Percentiles rank a stretch among this genome's conserved stretches.
These are phyloP conservation scores for Carassius gibelio DNA, from an alignment of 2,113 vertebrate genomes.

Conservation along the genomic window DNA sequence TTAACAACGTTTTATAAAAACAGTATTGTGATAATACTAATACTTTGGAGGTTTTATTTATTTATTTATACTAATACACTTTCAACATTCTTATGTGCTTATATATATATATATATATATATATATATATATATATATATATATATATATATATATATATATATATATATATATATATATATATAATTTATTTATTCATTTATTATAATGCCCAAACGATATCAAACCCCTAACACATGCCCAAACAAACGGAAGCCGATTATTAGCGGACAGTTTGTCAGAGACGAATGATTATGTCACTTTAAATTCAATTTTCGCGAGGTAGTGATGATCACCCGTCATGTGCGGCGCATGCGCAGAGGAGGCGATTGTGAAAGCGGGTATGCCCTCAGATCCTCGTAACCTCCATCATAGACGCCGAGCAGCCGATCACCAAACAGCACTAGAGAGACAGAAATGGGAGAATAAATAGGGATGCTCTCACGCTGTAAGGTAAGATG, in stretches of 20 bases:
- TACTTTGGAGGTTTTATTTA: not conserved
- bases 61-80: not conserved
- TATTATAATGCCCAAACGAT: not conserved
- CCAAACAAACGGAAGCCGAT: not conserved
- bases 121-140: too few species aligned
- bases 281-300: slow-evolving; percentile 65
- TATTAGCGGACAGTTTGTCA: slow-evolving; percentile 50
- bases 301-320: slow-evolving; percentile 77
- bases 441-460: slow-evolving; percentile 35
- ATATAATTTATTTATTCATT: too few species aligned
- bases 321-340: slow-evolving; percentile 78
- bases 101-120: too few species aligned
- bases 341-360: slow-evolving; percentile 78
- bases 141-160: too few species aligned
- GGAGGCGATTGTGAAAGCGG: slow-evolving; percentile 66
- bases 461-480: slow-evolving; percentile 19
- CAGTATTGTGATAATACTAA: too few species aligned
- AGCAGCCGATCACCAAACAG: not conserved
- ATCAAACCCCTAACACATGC: not conserved
- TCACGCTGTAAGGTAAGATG: slow-evolving; percentile 41
- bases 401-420: slow-evolving; percentile 51
- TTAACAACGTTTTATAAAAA: not conserved
- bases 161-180: too few species aligned
- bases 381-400: slow-evolving; percentile 61
- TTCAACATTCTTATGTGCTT: slow-evolving; percentile 3